Evolutionary conservation across 2,888 invertebrate species (phyloP), one percentile per base, ranked within the genome.

Genomic region (Yponomeuta cagnagella): DNA sequence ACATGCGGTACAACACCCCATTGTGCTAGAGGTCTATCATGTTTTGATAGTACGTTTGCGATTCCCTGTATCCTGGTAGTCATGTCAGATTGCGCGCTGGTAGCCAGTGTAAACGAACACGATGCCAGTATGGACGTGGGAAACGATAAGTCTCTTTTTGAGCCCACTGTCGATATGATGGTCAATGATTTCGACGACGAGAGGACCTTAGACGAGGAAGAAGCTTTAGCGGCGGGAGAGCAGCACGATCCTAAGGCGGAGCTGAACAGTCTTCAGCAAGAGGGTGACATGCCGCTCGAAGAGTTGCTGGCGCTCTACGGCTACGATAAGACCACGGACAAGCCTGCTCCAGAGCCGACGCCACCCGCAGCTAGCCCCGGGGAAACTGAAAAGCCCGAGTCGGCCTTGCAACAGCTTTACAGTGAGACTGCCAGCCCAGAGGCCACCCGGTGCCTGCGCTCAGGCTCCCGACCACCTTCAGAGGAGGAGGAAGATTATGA

Each of bases 151-250:
- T 88, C 93, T 78, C 93, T 96, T 80, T 98, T 98, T 93, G 98
- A 98, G 88, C 98, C 98, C 74, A 95, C 97, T 75, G 95, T 97
- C 84, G 98, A 98, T 88, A 98, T 98, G 98, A 96, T 98, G 94
- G 96, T 98, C 75, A 97, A 98, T 94, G 98, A 98, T 89, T 98
- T 97, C 90, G 99, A 99, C 88, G 98, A 99, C 93, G 99, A 99
- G 86, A 95, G 97, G 85, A 99, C 98, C 74, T 87, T 99, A 84
- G 98, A 98, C 86, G 98, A 99, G 92, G 98, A 99, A 93, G 99
- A 99, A 93, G 98, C 97, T 70, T 89, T 98, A 84, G 98, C 97
- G 77, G 97, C 97, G 78, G 95, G 96, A 74, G 97, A 97, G 89
- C 92, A 94, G 69, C 95, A 96, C 78, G 98, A 98, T 87, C 95